Evolutionary conservation across 2,797 vertebrate genomes (phyloP), one percentile per base, ranked within the genome.

Genomic region (Nothura maculosa): DNA sequence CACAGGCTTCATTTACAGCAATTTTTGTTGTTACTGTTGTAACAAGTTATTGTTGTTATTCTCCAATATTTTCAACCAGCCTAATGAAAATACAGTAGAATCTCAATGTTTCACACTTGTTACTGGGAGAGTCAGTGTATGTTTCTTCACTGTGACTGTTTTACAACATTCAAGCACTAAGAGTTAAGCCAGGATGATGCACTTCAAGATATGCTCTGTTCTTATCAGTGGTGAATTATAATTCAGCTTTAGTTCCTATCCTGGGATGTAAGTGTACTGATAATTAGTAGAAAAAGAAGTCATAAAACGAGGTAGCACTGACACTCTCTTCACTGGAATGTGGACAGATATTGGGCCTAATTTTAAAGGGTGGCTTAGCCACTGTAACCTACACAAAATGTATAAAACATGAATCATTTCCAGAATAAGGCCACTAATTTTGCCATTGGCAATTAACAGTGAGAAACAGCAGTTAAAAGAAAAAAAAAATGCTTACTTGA

Each of bases 361-460:
- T 76, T 91, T 87, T 63, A 75, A 83, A 75, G 0, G 3, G 85
- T 85, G 50, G 42, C 15, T 91, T 81, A 73, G 81, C 76, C 47
- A 25, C 61, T 85, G 80, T 79, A 72, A 90, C 92, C 92, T 81
- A 89, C 90, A 94, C 64, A 92, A 96, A 95, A 66, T 60, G 64
- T 92, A 85, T 88, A 95, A 92, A 90, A 91, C 43, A 82, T 5
- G 6, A 88, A 90, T 22, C 58, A 93, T 90, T 96, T 84, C 76
- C 86, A 88, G 84, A 66, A 43, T 97, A 98, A 97, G 97, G 98
- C 97, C 96, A 97, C 96, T 58, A 34, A 92, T 94, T 95, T 92
- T 89, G 87, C 94, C 94, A 90, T 27, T 80, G 95, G 93, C 94
- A 96, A 83, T 5, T 94, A 94, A 88, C 94, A 96, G 92, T 96